phyloP scores from a whole-genome alignment of 2,113 vertebrate species.

The Clarias magur region DNA sequence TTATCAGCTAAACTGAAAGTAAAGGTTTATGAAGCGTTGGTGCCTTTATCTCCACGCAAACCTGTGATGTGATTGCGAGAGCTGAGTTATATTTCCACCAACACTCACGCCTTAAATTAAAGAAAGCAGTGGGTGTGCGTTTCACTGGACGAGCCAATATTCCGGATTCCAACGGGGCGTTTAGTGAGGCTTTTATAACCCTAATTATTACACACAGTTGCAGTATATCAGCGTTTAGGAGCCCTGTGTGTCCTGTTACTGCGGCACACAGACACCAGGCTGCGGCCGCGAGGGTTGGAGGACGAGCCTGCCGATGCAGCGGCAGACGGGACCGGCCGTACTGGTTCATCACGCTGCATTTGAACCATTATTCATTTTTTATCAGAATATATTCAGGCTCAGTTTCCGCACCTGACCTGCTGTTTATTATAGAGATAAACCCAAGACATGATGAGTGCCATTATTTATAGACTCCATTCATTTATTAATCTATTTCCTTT shows the following conservation, averaged over 20 bases:
- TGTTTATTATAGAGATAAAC: background rate
- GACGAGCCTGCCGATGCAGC: background rate
- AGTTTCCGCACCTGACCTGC: background rate
- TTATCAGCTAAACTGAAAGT: conserved; percentile 75
- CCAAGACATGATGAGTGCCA: background rate
- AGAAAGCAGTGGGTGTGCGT: conserved; percentile 76
- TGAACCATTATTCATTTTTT: background rate
- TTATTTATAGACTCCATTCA: background rate
- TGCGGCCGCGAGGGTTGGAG: conserved; percentile 62
- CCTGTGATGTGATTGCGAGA: conserved; percentile 74
- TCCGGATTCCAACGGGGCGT: conserved; percentile 74
- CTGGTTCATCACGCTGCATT: background rate
- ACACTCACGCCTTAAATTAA: conserved; percentile 77
- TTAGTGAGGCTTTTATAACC: conserved; percentile 78
- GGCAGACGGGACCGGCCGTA: background rate
- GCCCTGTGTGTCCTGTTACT: conserved; percentile 68
- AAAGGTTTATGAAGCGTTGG: conserved; percentile 74
- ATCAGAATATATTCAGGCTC: background rate
- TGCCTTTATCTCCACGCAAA: conserved; percentile 76
- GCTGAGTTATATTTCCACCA: conserved; percentile 77
- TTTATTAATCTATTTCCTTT: background rate
- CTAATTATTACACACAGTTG: conserved; percentile 78
- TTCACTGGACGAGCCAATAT: conserved; percentile 75
- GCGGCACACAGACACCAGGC: conserved; percentile 68
- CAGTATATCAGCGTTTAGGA: conserved; percentile 76